Evolutionary conservation across 2,797 vertebrate genomes (phyloP), one percentile per base, ranked within the genome.

Genomic region (Rhinichthys osculus): DNA sequence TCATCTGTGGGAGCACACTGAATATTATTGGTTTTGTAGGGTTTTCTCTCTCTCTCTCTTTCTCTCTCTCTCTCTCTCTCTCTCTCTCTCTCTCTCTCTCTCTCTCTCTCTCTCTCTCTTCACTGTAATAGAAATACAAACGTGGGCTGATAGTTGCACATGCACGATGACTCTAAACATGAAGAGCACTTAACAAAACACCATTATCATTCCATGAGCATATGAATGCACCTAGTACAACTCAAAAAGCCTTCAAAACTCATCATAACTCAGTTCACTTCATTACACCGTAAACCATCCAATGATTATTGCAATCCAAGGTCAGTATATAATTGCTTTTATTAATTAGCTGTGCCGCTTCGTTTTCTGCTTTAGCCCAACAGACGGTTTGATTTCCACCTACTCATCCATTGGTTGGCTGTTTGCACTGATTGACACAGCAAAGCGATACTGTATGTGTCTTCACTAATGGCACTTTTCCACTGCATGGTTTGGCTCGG

Each of bases 321-420:
- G 74, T 83, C 87, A 85, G n/a, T 59, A 44, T 85, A 73, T 84
- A 84, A 87, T 87, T 82, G 82, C 67, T 72, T 85, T 72, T 82
- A 82, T 88, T 85, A 88, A 83, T 74, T 54, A 78, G 14, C 73
- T 35, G 47, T 64, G 54, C 84, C 11, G n/a, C 33, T 79, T 69
- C 73, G 76, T 64, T 72, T 81, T 82, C 30, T 59, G 52, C 72
- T 85, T 79, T 71, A 54, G 5, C 67, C 35, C 42, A 79, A 50
- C 73, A 67, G 13, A 52, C 23, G 13, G 8, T 47, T 76, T 78
- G 59, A 57, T 79, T 74, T 47, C 33, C 54, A 59, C 69, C 66
- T 54, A 72, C 64, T 78, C 27, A 69, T 73, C 67, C 19, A 50
- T 21, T 76, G 38, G 42, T 70, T 64, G 42, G 14, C 47, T 40